Evolutionary conservation across 2,113 vertebrate genomes (phyloP).

Genomic region (Empidonax alnorum): DNA sequence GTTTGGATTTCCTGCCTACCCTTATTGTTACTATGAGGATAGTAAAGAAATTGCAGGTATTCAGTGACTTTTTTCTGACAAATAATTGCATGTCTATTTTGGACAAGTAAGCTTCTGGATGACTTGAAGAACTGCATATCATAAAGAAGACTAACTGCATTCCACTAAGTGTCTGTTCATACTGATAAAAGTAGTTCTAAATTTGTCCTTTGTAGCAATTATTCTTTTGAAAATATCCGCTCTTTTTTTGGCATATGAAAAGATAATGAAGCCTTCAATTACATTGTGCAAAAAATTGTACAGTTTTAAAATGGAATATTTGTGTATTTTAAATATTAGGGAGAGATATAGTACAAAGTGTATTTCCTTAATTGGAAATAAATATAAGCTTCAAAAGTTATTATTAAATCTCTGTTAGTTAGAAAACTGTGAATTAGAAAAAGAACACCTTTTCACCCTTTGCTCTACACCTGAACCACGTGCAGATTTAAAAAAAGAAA

Average conservation of each 20-base stretch:
- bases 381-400: background rate
- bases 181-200: background rate
- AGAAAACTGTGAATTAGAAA: background rate
- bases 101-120: background rate
- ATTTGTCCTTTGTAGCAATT: background rate
- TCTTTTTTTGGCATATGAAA: fast-evolving
- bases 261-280: background rate
- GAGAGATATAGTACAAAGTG: background rate
- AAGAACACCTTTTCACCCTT: background rate
- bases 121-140: background rate
- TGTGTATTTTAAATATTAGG: background rate
- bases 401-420: background rate
- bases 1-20: background rate
- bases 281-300: background rate
- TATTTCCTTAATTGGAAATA: background rate
- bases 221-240: background rate
- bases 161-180: background rate
- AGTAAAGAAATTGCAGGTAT: background rate
- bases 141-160: background rate
- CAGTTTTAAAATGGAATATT: background rate
- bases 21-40: background rate
- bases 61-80: background rate
- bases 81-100: background rate
- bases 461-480: background rate
- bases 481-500: background rate